Conservation (phyloP, 2,113 vertebrate genomes). For the Abramis brama region DNA sequence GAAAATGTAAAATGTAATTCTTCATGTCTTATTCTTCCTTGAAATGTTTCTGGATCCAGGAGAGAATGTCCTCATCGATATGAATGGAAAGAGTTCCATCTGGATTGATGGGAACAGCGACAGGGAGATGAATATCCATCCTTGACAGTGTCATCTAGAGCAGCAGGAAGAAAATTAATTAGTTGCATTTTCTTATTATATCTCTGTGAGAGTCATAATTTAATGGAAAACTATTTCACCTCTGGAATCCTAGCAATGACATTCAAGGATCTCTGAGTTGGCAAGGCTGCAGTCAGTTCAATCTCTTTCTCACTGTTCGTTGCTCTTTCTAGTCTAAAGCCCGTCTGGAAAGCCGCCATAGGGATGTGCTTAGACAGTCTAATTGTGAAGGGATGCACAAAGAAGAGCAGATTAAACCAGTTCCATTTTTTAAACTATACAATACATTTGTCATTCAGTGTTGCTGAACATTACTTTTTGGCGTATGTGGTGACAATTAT, state of each 20-base stretch:
- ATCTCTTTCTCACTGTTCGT: constrained; percentile 73
- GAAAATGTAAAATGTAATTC: no score
- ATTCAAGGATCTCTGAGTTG: constrained; percentile 72
- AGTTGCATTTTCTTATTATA: background rate
- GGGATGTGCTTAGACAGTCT: constrained; percentile 72
- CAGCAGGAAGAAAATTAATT: constrained; percentile 4
- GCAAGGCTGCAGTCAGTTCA: constrained; percentile 72
- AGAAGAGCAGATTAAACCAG: background rate
- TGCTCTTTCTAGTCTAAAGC: constrained; percentile 60
- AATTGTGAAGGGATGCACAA: constrained; percentile 26
- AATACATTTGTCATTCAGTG: background rate
- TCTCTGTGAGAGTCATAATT: background rate
- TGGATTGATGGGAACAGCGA: constrained; percentile 70
- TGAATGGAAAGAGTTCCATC: constrained; percentile 43
- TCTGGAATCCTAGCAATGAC: constrained; percentile 11
- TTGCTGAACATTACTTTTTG: constrained; percentile 70
- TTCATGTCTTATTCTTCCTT: background rate
- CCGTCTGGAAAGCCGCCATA: constrained; percentile 56
- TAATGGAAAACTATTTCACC: background rate
- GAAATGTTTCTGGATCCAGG: background rate
- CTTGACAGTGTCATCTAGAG: constrained; percentile 73
- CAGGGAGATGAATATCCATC: constrained; percentile 69
- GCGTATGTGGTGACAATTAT: constrained; percentile 57
- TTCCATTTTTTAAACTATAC: background rate
- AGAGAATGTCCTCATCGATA: constrained; percentile 4